A percentile compares a stretch with the other conserved stretches of the same genome.
These are phyloP conservation scores for Seriola dumerili DNA, from an alignment of 2,113 vertebrate genomes.

Conservation along the genomic window DNA sequence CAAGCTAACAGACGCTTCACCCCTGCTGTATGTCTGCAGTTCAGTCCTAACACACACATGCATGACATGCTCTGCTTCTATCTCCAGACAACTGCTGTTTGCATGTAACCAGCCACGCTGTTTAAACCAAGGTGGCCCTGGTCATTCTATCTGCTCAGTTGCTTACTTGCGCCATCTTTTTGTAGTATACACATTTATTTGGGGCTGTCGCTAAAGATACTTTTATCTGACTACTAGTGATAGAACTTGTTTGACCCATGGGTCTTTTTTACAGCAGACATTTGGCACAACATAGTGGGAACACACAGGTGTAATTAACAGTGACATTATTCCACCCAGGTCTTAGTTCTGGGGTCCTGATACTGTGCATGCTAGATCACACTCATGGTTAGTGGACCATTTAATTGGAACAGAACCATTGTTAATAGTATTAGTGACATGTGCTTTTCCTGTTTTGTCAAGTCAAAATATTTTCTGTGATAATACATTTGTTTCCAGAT, in stretches of 20 bases:
- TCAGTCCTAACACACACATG: neutral
- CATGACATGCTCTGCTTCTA: slow-evolving; percentile 5
- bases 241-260: neutral
- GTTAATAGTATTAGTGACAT: neutral
- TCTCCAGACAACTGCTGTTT: slow-evolving; percentile 25
- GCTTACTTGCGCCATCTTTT: neutral
- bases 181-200: neutral
- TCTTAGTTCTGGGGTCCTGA: neutral
- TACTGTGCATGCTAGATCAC: neutral
- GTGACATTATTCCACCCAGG: neutral
- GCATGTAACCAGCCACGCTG: slow-evolving; percentile 1
- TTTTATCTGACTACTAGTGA: neutral
- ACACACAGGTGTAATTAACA: neutral
- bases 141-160: neutral
- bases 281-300: neutral
- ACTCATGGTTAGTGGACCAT: neutral
- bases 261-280: neutral
- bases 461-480: neutral
- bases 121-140: slow-evolving; percentile 20
- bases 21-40: neutral
- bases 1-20: neutral
- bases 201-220: neutral
- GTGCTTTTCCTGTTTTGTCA: neutral
- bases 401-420: no score
- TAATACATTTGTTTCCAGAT: neutral